A percentile compares a stretch with the other conserved stretches of the same genome.
phyloP scores from a whole-genome alignment of 1,140 invertebrate genomes.

The Antheraea mylitta region DNA sequence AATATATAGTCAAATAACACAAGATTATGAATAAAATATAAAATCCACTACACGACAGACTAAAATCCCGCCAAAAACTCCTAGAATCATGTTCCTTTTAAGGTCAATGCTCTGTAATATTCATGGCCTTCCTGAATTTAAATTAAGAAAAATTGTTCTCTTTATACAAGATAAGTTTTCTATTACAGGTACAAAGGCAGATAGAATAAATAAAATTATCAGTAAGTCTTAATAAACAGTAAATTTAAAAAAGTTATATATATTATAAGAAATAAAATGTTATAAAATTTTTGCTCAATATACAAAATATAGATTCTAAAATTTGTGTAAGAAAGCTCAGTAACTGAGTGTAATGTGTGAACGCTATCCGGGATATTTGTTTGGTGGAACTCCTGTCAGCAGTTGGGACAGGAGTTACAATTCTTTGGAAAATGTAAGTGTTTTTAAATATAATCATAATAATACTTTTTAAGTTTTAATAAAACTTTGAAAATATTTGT shows the following conservation, averaged over 20 bases:
- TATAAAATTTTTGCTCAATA: slow-evolving; percentile 49
- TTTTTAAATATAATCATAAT: not conserved
- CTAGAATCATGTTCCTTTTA: not conserved
- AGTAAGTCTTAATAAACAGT: not conserved
- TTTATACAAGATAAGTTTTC: slow-evolving; percentile 7
- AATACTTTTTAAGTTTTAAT: not conserved
- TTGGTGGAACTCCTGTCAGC: slow-evolving; percentile 67
- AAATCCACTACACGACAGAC: too few species aligned
- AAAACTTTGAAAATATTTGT: too few species aligned
- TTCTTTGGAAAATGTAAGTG: slow-evolving; percentile 66
- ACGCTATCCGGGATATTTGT: slow-evolving; percentile 63
- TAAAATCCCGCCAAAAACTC: too few species aligned
- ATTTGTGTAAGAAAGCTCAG: not conserved
- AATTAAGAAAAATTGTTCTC: not conserved
- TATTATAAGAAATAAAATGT: slow-evolving; percentile 32
- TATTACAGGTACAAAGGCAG: slow-evolving; percentile 14
- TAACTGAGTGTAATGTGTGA: slow-evolving; percentile 60
- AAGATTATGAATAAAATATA: too few species aligned
- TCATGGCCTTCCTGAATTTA: not conserved
- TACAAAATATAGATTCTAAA: slow-evolving; percentile 31
- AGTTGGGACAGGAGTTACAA: slow-evolving; percentile 72
- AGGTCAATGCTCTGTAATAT: slow-evolving; percentile 2
- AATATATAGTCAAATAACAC: too few species aligned
- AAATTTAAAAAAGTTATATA: slow-evolving; percentile 3
- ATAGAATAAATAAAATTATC: not conserved